Evolutionary conservation across 2,113 vertebrate species (phyloP), one percentile per base, ranked within the genome.

Genomic region (Colossoma macropomum): DNA sequence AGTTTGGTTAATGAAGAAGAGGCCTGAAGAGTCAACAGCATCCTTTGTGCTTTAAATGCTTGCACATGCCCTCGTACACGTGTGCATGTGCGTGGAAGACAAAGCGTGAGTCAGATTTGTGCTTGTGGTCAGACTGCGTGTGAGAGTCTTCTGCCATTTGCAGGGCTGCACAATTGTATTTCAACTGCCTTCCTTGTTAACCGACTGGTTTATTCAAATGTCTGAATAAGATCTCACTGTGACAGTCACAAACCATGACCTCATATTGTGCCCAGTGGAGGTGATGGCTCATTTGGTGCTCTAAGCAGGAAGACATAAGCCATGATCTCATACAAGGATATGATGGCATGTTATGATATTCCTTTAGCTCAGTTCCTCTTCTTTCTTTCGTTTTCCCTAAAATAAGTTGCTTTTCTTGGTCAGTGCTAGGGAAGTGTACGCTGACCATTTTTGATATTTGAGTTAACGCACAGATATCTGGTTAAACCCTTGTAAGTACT

Each of bases 21-120:
- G 48, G 27, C 86, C 75, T 69, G 59, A 82, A 79, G 84, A 89
- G 83, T 85, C 74, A 45, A 25, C 52, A 70, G 21, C 23, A 30
- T 77, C 56, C 70, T 69, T n/a, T n/a, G 77, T 0, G 76, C 86
- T 85, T 77, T 87, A 87, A 89, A 88, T 16, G 86, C 52, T 87
- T 73, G 68, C 74, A 89, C 21, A 81, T 88, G 63, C 16, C 34
- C 65, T 50, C 28, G 25, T 54, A 32, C 54, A 60, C 56, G 6
- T 27, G 68, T 62, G 17, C 60, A 25, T 63, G 54, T 34, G 23
- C 59, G 32, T 2, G n/a, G n/a, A 1, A 16, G 23, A 74, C 16
- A 54, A 23, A 32, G 50, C 12, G 38, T 83, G 30, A 56, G 60
- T 12, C 21, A 8, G 9, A 52, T 32, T 16, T 30, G 56, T 48